Evolutionary conservation across 2,797 vertebrate species (phyloP).

Genomic region (Ibycter americanus): DNA sequence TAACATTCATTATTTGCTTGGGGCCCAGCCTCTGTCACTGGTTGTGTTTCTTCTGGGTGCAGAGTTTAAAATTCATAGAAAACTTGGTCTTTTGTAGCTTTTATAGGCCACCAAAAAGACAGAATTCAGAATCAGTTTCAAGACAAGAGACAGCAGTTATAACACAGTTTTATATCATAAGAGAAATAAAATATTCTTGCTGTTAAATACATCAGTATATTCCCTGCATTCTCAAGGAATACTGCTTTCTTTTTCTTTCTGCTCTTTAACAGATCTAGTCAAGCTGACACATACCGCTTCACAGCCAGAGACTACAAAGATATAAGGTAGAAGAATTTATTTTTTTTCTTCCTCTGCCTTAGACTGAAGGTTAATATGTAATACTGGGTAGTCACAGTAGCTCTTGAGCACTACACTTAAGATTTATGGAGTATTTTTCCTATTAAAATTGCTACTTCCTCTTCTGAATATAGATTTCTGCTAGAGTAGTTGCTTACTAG

Average conservation of each 20-base stretch:
- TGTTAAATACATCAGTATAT: not conserved
- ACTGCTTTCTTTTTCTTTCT: not conserved
- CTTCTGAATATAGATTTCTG: not conserved
- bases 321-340: not conserved
- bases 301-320: not conserved
- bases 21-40: not conserved
- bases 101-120: not conserved
- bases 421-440: not conserved
- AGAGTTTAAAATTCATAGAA: not conserved
- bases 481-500: not conserved
- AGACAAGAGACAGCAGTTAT: not conserved
- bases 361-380: not conserved
- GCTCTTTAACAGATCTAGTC: not conserved
- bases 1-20: not conserved
- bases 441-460: not conserved
- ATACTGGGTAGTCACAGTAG: not conserved
- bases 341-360: not conserved
- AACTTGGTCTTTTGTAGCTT: not conserved
- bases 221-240: not conserved
- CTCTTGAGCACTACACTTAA: not conserved
- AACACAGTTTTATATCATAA: not conserved
- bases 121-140: not conserved
- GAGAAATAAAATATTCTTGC: not conserved
- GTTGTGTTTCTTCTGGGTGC: not conserved
- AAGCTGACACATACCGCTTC: not conserved